Evolutionary conservation across 1,140 invertebrate genomes (phyloP), one percentile per base, ranked within the genome.

Genomic region (Bombus turneri): DNA sequence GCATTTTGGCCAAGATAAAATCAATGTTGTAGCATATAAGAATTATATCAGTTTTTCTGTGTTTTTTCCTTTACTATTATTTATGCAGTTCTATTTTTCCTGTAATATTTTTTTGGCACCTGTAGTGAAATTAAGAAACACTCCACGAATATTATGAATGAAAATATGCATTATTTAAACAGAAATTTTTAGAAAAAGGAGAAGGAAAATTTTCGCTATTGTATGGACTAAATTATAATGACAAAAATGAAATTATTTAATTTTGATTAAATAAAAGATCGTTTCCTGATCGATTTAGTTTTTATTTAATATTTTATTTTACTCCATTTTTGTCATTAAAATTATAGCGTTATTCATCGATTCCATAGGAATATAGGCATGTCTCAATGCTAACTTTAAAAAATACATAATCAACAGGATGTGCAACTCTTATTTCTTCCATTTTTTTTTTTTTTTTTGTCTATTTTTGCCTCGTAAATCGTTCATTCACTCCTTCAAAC

Each of bases 321-420:
- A 62, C 9, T 66, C 2, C 62, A 66, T n/a, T 43, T 68, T 47
- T 47, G 41, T 79, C 62, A 73, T 43, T 73, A 79, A 79, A 79
- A 43, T 79, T 79, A 43, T 25, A 31, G 59, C 18, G 47, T 15
- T 59, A 83, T 43, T 76, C 73, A 72, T 76, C 73, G 81, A 83
- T 72, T 81, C 62, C 77, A 68, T 47, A 79, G 62, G 62, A 68
- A 79, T 79, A 81, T 15, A 73, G 18, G 10, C 43, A 28, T 43
- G 18, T 73, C 28, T 69, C 68, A 31, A 43, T 72, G 47, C 34
- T 66, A 81, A 53, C 25, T 12, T 66, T 53, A 81, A 71, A 81
- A 81, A 81, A 81, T 81, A 81, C 31, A 39, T 59, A 34, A 81
- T 81, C 34, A 73, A 73, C 34, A 73, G 25, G 66, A 81, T 34